A percentile compares a stretch with the other conserved stretches of the same genome.
These are phyloP conservation scores for Brachionus rotundiformis DNA, from an alignment of 1,140 invertebrate genomes.

Conservation along the genomic window DNA sequence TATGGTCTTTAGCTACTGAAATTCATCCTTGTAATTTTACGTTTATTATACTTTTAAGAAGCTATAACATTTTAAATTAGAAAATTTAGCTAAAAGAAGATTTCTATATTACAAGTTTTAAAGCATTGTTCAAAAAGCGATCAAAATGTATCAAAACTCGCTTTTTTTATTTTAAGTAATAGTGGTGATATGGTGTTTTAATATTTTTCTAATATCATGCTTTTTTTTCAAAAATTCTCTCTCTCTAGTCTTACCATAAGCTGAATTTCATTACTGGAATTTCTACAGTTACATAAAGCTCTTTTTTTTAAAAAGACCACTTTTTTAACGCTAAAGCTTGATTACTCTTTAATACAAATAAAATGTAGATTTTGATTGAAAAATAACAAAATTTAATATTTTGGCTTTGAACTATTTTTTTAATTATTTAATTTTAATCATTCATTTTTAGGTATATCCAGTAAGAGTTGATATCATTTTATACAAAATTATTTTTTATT, in stretches of 20 bases:
- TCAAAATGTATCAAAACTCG: slow-evolving; percentile 26
- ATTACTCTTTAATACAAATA: neutral
- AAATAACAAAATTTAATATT: no score
- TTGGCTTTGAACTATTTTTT: no score
- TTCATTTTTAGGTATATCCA: no score
- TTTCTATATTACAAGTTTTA: neutral
- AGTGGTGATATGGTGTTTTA: neutral
- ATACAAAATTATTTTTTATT: no score
- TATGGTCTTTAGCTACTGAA: neutral
- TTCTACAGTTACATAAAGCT: neutral
- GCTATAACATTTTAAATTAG: slow-evolving; percentile 27
- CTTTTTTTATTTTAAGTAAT: neutral
- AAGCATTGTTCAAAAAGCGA: slow-evolving; percentile 4
- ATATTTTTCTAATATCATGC: neutral
- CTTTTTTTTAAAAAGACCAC: neutral
- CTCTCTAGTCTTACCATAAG: neutral
- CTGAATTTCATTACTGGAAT: slow-evolving; percentile 10
- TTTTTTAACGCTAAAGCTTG: neutral
- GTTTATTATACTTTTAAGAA: slow-evolving; percentile 31
- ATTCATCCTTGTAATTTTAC: slow-evolving; percentile 29
- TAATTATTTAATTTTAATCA: no score
- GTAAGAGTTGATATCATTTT: no score
- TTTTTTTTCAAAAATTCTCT: neutral
- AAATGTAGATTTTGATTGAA: no score
- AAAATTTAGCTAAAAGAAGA: neutral